A percentile compares a stretch with the other conserved stretches of the same genome.
phyloP scores from a whole-genome alignment of 2,888 invertebrate species.

The Lycophotia porphyrea region DNA sequence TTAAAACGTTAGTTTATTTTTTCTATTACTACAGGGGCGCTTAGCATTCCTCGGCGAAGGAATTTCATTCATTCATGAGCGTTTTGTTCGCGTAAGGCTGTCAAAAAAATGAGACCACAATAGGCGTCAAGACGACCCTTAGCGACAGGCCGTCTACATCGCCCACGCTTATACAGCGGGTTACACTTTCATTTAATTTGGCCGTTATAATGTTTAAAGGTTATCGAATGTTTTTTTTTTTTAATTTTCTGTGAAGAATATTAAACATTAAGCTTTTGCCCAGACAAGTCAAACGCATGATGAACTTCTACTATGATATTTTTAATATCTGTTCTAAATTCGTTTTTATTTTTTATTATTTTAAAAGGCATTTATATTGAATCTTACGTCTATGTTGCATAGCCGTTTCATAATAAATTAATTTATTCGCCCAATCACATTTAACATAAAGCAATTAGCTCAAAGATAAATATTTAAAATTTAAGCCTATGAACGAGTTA shows the following conservation, averaged over 20 bases:
- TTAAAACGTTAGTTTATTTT: conserved; percentile 72
- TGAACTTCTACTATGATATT: background rate
- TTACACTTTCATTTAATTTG: conserved; percentile 37
- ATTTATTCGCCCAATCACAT: background rate
- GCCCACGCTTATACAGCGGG: conserved; percentile 77
- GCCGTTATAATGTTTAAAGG: background rate
- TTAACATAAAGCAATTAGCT: conserved; percentile 25
- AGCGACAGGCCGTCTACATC: conserved; percentile 86
- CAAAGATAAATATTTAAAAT: conserved; percentile 19
- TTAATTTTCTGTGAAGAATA: background rate
- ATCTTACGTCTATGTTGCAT: background rate
- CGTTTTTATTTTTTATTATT: background rate
- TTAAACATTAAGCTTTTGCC: background rate
- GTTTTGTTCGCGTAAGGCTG: conserved; percentile 79
- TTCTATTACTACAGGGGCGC: conserved; percentile 82
- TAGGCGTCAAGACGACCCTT: conserved; percentile 77
- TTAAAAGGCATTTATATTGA: background rate
- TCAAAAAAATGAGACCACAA: conserved; percentile 76
- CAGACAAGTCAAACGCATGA: background rate
- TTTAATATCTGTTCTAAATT: background rate
- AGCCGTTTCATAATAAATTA: background rate
- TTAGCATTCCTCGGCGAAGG: conserved; percentile 77
- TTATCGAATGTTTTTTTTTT: background rate
- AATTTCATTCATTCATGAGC: conserved; percentile 87
- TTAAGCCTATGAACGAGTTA: conserved; percentile 10